Conservation (phyloP, 2,888 invertebrate genomes). For the Philopedon plagiatum region DNA sequence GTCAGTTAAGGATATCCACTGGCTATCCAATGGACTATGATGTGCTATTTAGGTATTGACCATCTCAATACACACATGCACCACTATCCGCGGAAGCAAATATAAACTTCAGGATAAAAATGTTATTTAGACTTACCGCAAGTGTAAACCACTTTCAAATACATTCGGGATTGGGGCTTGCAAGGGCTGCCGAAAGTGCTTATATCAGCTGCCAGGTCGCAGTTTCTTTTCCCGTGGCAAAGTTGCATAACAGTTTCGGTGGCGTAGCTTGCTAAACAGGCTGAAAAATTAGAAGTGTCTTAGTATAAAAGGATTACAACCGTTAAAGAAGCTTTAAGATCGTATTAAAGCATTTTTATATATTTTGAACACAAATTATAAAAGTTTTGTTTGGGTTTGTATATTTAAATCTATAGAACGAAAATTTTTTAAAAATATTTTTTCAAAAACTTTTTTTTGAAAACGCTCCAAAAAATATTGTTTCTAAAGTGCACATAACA, state of each 20-base stretch:
- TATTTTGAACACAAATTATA: neutral
- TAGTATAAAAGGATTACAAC: constrained; percentile 43
- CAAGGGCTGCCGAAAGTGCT: constrained; percentile 89
- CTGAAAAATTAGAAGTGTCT: constrained; percentile 70
- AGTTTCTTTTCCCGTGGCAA: constrained; percentile 87
- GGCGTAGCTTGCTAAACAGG: constrained; percentile 89
- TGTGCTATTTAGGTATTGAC: too few species aligned
- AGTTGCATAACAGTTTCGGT: constrained; percentile 91
- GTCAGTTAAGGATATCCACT: too few species aligned
- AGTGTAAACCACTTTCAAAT: constrained; percentile 89
- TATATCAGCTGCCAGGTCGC: constrained; percentile 84
- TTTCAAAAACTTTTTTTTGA: too few species aligned
- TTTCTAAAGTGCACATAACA: too few species aligned
- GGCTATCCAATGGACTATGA: too few species aligned
- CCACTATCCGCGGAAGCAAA: neutral
- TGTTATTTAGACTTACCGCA: constrained; percentile 77
- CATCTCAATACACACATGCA: neutral
- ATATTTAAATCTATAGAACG: too few species aligned
- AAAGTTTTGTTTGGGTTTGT: too few species aligned
- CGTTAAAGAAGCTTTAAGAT: neutral
- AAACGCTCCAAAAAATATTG: too few species aligned
- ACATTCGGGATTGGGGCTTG: constrained; percentile 83
- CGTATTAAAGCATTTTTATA: neutral
- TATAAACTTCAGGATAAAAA: constrained; percentile 5
- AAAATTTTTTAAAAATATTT: too few species aligned